Evolutionary conservation across 1,140 invertebrate species (phyloP).

Genomic region (Plectrocnemia conspersa): DNA sequence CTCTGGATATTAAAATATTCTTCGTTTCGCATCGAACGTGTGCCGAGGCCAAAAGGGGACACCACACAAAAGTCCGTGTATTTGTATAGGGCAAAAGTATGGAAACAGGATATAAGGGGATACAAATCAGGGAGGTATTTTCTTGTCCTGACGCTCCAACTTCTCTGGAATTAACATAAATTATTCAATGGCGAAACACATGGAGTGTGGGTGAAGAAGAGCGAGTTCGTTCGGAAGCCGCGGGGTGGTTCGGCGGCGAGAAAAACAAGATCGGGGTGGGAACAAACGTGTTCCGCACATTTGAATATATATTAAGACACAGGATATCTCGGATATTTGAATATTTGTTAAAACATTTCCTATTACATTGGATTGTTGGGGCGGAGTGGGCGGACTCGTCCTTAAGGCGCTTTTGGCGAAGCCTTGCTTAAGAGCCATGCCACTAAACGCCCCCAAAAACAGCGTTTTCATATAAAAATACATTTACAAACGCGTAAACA

Average conservation of each 20-base stretch:
- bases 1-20: conserved; percentile 8
- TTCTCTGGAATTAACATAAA: conserved; percentile 25
- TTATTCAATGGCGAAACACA: conserved; percentile 23
- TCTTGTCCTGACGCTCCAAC: conserved; percentile 18
- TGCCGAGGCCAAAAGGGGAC: neutral
- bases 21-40: neutral
- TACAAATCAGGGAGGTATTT: conserved; percentile 28
- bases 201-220: neutral
- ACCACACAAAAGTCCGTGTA: conserved; percentile 1
- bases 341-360: conserved; percentile 24
- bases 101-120: conserved; percentile 26
- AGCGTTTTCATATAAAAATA: no score
- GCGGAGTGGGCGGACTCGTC: neutral
- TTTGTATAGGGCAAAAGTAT: conserved; percentile 20
- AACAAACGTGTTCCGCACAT: conserved; percentile 17
- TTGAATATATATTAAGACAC: conserved; percentile 25
- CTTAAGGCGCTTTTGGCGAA: no score
- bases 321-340: conserved; percentile 24
- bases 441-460: no score
- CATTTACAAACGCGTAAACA: no score
- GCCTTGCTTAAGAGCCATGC: no score
- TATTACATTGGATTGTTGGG: conserved; percentile 18
- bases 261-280: neutral
- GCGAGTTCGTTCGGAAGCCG: no score
- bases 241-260: no score